phyloP scores from a whole-genome alignment of 1,140 invertebrate genomes.

The Goniozus legneri region DNA sequence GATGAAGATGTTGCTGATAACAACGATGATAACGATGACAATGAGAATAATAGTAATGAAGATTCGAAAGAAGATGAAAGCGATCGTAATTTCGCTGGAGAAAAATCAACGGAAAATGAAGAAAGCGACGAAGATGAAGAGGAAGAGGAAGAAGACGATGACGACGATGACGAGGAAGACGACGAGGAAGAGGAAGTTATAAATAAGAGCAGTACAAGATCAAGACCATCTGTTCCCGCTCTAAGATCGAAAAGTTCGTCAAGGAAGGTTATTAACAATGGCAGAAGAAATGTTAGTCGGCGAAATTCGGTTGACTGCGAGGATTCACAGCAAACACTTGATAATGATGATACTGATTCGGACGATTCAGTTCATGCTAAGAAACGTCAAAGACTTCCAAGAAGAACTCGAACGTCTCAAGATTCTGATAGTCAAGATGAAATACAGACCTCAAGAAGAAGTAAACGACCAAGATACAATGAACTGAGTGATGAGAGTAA shows the following conservation, averaged over 20 bases:
- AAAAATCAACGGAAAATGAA: constrained; percentile 10
- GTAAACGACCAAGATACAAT: constrained; percentile 59
- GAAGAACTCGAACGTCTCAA: constrained; percentile 16
- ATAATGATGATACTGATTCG: too few relatives aligned
- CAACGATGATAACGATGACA: constrained; percentile 20
- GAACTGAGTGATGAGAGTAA: constrained; percentile 57
- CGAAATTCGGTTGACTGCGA: too few relatives aligned
- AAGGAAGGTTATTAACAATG: too few relatives aligned
- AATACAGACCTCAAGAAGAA: constrained; percentile 37
- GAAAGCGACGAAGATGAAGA: constrained; percentile 13
- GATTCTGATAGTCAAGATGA: constrained; percentile 15
- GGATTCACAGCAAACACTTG: too few relatives aligned
- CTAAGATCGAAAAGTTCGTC: too few relatives aligned
- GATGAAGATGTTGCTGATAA: constrained; percentile 20
- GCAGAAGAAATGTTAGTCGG: too few relatives aligned
- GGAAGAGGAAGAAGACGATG: constrained; percentile 16
- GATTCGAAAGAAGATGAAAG: constrained; percentile 6
- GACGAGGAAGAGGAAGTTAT: constrained; percentile 21
- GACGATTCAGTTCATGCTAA: too few relatives aligned
- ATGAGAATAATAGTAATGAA: constrained; percentile 15
- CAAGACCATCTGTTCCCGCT: too few relatives aligned
- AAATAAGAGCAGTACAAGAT: constrained; percentile 23
- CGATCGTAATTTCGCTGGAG: constrained; percentile 4
- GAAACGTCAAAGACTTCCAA: constrained; percentile 23
- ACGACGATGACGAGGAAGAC: constrained; percentile 22